Evolutionary conservation across 2,888 invertebrate species (phyloP), one percentile per base, ranked within the genome.

Genomic region (Xestoiulus laeticollis): DNA sequence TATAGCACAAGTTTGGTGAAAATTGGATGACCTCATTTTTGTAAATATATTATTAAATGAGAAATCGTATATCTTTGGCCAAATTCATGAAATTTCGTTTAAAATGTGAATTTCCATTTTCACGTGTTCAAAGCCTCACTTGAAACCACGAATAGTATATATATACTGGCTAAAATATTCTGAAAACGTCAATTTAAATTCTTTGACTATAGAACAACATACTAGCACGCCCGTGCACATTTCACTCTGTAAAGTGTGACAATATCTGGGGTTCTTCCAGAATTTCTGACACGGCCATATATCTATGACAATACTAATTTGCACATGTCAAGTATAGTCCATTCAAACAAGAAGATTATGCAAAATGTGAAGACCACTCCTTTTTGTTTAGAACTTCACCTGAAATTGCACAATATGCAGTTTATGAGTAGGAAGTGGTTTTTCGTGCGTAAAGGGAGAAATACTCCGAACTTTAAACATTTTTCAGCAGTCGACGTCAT

Each of bases 321-420:
- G 68, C 68, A 68, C 68, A 10, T 68, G 68, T 68, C 68, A 68
- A 68, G 26, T 68, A 68, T 68, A 68, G 68, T 68, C 68, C 68
- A 68, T 26, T 68, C 68, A 22, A 68, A 68, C 68, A 68, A 22
- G 68, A 68, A 22, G 68, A 68, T 68, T 68, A 68, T 68, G 68
- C 68, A 68, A 68, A 68, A 22, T 22, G 26, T 68, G 22, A 68
- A 68, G 26, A 22, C 68, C 68, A 22, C 68, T 68, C 68, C 68
- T 68, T 8, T 8, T 68, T 22, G 68, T 26, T 26, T 68, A 6
- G 10, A 68, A 22, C 26, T 22, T 19, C n/a, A 22, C 22, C 10
- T 26, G 5, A 68, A 22, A 68, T 4, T 22, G 22, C 68, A 68
- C 68, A 22, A 22, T n/a, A 59, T 22, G 22, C 12, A 68, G 68